A percentile compares a stretch with the other conserved stretches of the same genome.
These are phyloP conservation scores for Mandrillus leucophaeus DNA, from an alignment of 2,113 vertebrate species.

Conservation along the genomic window DNA sequence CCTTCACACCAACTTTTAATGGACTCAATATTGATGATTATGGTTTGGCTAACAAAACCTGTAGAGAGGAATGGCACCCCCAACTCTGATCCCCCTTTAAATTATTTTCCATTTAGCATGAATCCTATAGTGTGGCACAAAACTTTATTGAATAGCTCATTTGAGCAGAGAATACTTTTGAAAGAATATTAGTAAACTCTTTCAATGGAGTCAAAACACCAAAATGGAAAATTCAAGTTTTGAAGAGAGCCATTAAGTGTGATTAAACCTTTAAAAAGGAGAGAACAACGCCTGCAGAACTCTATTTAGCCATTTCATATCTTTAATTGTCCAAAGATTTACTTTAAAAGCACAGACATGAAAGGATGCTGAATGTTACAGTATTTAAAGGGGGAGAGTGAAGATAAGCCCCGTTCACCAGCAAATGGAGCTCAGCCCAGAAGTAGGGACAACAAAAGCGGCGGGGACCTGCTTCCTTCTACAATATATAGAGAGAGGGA, in stretches of 20 bases:
- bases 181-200: conserved; percentile 89
- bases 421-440: conserved; percentile 88
- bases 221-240: conserved; percentile 88
- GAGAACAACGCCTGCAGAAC: conserved; percentile 86
- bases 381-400: conserved; percentile 83
- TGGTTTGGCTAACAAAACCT: conserved; percentile 67
- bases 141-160: conserved; percentile 88
- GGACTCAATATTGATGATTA: conserved; percentile 60
- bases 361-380: conserved; percentile 86
- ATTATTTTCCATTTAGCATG: conserved; percentile 82
- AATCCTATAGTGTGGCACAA: conserved; percentile 80
- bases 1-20: conserved; percentile 36
- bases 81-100: conserved; percentile 75
- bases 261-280: conserved; percentile 89
- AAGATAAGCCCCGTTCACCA: conserved; percentile 82
- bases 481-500: conserved; percentile 80
- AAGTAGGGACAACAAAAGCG: conserved; percentile 85
- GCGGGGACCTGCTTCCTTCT: conserved; percentile 83
- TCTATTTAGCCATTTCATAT: conserved; percentile 89
- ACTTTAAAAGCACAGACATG: conserved; percentile 89
- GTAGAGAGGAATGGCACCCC: conserved; percentile 46
- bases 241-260: conserved; percentile 89
- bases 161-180: conserved; percentile 86
- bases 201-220: conserved; percentile 86
- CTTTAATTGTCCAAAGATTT: conserved; percentile 90